A percentile compares a stretch with the other conserved stretches of the same genome.
phyloP scores from a whole-genome alignment of 2,888 invertebrate species.

The Heliconius aoede region DNA sequence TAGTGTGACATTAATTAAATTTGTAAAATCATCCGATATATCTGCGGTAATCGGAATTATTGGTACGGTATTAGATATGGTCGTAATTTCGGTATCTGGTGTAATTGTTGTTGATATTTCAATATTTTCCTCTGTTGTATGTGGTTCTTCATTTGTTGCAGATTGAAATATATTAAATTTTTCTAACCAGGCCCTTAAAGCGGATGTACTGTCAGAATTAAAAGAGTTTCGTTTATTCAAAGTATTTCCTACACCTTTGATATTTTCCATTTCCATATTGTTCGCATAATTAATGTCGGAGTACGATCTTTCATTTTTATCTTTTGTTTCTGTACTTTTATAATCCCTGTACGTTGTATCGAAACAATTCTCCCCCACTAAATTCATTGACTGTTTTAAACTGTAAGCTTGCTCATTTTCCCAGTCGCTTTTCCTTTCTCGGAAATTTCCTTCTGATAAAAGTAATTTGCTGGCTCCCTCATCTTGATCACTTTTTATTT shows the following conservation, averaged over 20 bases:
- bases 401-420: conserved; percentile 43
- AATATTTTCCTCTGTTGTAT: conserved; percentile 20
- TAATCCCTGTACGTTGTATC: conserved; percentile 58
- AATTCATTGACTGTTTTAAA: conserved; percentile 56
- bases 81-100: conserved; percentile 27
- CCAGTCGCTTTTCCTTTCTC: conserved; percentile 42
- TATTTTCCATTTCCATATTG: conserved; percentile 54
- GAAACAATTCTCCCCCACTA: conserved; percentile 73
- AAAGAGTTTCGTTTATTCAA: conserved; percentile 69
- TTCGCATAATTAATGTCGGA: conserved; percentile 59
- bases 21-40: conserved; percentile 53
- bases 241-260: conserved; percentile 53
- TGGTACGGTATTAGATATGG: conserved; percentile 52
- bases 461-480: conserved; percentile 60
- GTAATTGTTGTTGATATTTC: conserved; percentile 19
- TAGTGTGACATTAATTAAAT: conserved; percentile 58
- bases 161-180: conserved; percentile 66
- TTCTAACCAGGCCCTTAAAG: conserved; percentile 66
- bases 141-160: conserved; percentile 56
- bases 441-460: conserved; percentile 52
- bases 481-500: conserved; percentile 58
- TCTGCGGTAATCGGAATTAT: conserved; percentile 72
- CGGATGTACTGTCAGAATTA: conserved; percentile 56
- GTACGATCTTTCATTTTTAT: conserved; percentile 53
- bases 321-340: conserved; percentile 51